Evolutionary conservation across 2,888 invertebrate species (phyloP).

Genomic region (Polietes domitor): DNA sequence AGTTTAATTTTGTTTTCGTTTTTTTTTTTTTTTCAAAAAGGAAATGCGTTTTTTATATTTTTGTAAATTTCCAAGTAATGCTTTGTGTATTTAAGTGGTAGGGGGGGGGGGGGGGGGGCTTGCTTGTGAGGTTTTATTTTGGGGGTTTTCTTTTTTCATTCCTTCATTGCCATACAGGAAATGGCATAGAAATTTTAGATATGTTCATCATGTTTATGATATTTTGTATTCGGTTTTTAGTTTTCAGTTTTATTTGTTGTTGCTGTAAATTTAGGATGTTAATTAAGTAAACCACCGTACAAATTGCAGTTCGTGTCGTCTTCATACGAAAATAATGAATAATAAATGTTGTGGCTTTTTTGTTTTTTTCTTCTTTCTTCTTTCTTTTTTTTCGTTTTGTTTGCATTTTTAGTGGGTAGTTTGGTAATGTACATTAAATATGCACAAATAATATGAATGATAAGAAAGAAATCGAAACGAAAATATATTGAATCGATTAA

Average conservation of each 20-base stretch:
- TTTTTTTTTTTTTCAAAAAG: not conserved
- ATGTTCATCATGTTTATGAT: not conserved
- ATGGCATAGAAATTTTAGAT: constrained; percentile 20
- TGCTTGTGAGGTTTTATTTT: no score
- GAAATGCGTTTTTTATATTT: constrained; percentile 16
- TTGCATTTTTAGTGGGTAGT: no score
- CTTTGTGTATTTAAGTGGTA: no score
- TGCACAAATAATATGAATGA: not conserved
- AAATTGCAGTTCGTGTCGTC: not conserved
- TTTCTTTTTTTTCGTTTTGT: no score
- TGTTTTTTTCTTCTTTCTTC: no score
- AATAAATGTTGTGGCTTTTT: no score
- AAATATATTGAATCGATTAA: not conserved
- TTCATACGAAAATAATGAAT: not conserved
- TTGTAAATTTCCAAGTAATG: constrained; percentile 27
- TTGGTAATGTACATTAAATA: not conserved
- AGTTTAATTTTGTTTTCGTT: constrained; percentile 11
- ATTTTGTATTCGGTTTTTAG: not conserved
- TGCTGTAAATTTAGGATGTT: no score
- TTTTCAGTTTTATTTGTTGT: not conserved
- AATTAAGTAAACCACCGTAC: no score
- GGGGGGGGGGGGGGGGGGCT: no score
- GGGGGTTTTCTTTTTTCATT: not conserved
- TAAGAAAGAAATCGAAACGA: not conserved
- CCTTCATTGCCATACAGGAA: not conserved